Conservation (phyloP, 2,888 invertebrate species). For the Trissolcus japonicus region DNA sequence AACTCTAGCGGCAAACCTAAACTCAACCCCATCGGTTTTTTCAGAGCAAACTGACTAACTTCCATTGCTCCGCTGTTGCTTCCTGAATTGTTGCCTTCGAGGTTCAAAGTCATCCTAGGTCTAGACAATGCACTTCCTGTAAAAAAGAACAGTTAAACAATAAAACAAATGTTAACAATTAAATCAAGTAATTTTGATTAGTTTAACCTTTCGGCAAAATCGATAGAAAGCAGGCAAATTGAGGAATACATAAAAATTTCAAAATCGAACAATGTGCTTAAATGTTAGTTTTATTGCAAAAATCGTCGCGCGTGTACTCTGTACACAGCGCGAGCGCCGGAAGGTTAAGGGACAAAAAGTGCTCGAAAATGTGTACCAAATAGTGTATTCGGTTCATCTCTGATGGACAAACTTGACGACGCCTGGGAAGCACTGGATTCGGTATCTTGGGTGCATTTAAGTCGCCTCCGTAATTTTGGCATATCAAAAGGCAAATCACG, state of each 20-base stretch:
- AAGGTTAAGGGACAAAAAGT: background rate
- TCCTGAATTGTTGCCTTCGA: slow-evolving; percentile 73
- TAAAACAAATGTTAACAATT: background rate
- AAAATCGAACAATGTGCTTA: too few relatives aligned
- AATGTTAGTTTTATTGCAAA: too few relatives aligned
- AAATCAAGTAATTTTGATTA: too few relatives aligned
- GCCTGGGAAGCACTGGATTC: slow-evolving; percentile 87
- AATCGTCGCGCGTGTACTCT: too few relatives aligned
- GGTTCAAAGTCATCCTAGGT: slow-evolving; percentile 86
- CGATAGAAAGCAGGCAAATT: too few relatives aligned
- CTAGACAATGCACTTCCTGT: slow-evolving; percentile 76
- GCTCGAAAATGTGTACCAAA: slow-evolving; percentile 74
- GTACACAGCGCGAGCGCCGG: too few relatives aligned
- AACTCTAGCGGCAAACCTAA: slow-evolving; percentile 77
- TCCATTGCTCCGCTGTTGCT: slow-evolving; percentile 72
- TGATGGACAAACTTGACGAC: slow-evolving; percentile 88
- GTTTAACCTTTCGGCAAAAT: too few relatives aligned
- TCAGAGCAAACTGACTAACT: slow-evolving; percentile 62
- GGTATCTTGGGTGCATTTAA: slow-evolving; percentile 81
- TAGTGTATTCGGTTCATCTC: slow-evolving; percentile 81
- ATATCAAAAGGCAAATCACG: slow-evolving; percentile 92
- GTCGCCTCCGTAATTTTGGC: slow-evolving; percentile 89
- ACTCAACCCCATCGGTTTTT: slow-evolving; percentile 76
- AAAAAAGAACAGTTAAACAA: background rate
- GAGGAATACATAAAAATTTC: too few relatives aligned